Base-by-base conservation (phyloP, 2,888 invertebrate species). In the Hymenopus coronatus region DNA sequence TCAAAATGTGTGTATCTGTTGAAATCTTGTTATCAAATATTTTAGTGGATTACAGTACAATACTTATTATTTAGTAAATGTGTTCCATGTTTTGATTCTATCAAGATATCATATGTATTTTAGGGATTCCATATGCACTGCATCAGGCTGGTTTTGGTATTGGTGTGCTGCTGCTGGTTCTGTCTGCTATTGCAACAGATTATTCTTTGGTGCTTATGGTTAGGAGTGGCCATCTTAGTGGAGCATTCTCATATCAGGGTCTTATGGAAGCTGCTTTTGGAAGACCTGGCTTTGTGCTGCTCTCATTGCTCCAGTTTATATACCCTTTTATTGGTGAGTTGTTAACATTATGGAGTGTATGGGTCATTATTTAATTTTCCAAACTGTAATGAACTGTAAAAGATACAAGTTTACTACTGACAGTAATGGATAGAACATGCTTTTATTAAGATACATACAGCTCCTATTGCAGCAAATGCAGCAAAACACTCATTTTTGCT, bases 241-340 rank as follows among this genome's bases (percentile, higher is more conserved):
- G 97, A 40, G 95, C 96, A 91, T 96, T 96, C 93, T 96, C 97
- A 89, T 97, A 97, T 92, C 96, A 96, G 92, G 96, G 96, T 25
- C 95, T 97, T 91, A 97, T 97, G 96, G 95, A 97, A 91, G 96
- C 96, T 15, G 96, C 97, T 40, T 97, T 97, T 92, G 97, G 97
- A 84, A 94, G 95, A 92, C 94, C 96, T 85, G 97, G 97, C 27
- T 97, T 96, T 93, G 95, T 96, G 92, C 93, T 97, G 82, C 94
- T 97, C 28, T 96, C 97, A 2, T 93, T 95, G 82, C 93, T 97
- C 90, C 97, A 97, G 93, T 97, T 97, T 92, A 94, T 97, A 92
- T 97, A 97, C 93, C 97, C 97, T 1, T 96, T 97, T 92, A 95
- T 97, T 92, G 97, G 97, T 97, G 94, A 94, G 93, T 92, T 70